Conservation (phyloP, 2,797 vertebrate genomes). For the Rhynchonycteris naso region DNA sequence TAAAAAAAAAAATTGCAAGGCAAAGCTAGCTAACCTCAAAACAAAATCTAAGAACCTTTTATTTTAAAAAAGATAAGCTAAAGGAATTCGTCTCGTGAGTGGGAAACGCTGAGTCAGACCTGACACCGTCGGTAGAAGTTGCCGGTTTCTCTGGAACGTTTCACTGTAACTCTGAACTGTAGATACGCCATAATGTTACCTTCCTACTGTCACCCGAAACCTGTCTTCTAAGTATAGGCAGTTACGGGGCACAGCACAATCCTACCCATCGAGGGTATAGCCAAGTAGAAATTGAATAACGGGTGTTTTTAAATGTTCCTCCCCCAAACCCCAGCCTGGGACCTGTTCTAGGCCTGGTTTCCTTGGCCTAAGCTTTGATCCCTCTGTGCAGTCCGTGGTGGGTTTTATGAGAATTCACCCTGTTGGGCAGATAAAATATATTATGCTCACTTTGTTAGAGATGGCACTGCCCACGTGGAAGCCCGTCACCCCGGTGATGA, state of each 20-base stretch:
- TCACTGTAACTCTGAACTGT: background rate
- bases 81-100: background rate
- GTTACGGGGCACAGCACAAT: background rate
- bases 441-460: no score
- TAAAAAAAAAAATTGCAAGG: background rate
- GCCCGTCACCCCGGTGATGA: no score
- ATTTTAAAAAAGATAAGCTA: background rate
- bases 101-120: background rate
- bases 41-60: background rate
- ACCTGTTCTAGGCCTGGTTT: background rate
- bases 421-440: no score
- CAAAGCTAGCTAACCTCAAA: background rate
- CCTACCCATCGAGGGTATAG: background rate
- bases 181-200: accelerated
- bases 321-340: background rate
- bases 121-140: background rate
- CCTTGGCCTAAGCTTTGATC: background rate
- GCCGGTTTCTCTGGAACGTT: background rate
- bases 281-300: background rate
- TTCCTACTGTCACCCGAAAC: background rate
- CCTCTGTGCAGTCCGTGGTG: background rate
- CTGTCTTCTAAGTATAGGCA: background rate
- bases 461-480: no score
- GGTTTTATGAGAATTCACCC: background rate
- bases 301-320: background rate